phyloP scores from a whole-genome alignment of 2,113 vertebrate species.

The Hyla sarda region DNA sequence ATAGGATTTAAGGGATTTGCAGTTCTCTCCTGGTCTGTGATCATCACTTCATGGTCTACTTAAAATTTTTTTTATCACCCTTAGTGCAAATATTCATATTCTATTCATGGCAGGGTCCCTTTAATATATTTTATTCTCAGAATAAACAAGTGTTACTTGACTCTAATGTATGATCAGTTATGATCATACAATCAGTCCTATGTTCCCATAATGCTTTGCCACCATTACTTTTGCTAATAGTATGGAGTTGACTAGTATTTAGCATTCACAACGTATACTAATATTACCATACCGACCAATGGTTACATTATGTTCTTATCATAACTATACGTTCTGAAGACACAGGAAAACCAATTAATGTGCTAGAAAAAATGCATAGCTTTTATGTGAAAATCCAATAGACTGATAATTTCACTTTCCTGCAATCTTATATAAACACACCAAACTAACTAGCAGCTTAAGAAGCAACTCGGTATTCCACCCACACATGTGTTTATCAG shows the following conservation, averaged over 20 bases:
- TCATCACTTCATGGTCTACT: neutral
- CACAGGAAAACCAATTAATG: neutral
- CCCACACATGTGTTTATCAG: neutral
- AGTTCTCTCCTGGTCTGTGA: neutral
- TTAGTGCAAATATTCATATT: neutral
- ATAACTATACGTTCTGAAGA: neutral
- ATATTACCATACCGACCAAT: neutral
- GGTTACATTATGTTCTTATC: neutral
- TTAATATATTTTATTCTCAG: neutral
- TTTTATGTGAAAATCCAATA: conserved; percentile 2
- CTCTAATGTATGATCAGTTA: too few species aligned
- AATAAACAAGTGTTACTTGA: neutral
- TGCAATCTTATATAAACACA: conserved; percentile 6
- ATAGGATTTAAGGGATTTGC: neutral
- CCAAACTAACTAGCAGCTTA: conserved; percentile 12
- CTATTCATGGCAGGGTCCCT: neutral
- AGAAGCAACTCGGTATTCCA: neutral
- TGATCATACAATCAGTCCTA: too few species aligned
- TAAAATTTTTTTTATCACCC: too few species aligned
- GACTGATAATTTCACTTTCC: neutral
- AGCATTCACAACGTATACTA: neutral
- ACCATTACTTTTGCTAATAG: neutral
- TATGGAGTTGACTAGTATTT: neutral
- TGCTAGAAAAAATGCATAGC: neutral
- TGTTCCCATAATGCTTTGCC: neutral